phyloP scores from a whole-genome alignment of 1,140 invertebrate species.

The Drosophila orosa region DNA sequence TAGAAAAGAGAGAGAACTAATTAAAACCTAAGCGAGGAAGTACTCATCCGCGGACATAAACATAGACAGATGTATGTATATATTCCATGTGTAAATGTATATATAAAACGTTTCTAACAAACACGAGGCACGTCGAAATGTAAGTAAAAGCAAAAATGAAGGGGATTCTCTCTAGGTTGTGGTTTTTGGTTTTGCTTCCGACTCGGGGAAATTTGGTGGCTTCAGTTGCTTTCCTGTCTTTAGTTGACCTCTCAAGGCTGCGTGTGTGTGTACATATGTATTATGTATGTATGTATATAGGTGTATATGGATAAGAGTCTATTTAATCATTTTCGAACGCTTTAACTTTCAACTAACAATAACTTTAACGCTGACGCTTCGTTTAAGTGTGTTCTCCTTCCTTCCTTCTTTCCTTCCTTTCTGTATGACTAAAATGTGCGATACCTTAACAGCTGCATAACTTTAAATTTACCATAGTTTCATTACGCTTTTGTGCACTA shows the following conservation, averaged over 20 bases:
- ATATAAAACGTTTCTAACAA: constrained; percentile 80
- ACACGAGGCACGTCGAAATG: constrained; percentile 80
- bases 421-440: constrained; percentile 71
- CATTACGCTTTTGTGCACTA: constrained; percentile 66
- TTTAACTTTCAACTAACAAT: constrained; percentile 74
- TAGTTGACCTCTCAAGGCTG: constrained; percentile 68
- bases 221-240: constrained; percentile 74
- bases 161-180: constrained; percentile 34
- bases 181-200: constrained; percentile 68
- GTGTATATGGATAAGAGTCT: constrained; percentile 66
- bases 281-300: constrained; percentile 29
- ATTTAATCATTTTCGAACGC: constrained; percentile 58
- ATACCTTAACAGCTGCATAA: constrained; percentile 71
- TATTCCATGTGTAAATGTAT: constrained; percentile 70
- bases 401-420: no score
- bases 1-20: constrained; percentile 48
- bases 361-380: constrained; percentile 70
- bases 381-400: constrained; percentile 15
- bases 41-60: constrained; percentile 51
- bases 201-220: constrained; percentile 75
- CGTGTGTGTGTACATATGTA: constrained; percentile 47
- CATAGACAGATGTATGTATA: constrained; percentile 54
- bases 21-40: constrained; percentile 67
- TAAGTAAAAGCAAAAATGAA: constrained; percentile 76
- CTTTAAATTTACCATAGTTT: constrained; percentile 50